Conservation (phyloP, 2,888 invertebrate genomes). For the Deilephila porcellus region DNA sequence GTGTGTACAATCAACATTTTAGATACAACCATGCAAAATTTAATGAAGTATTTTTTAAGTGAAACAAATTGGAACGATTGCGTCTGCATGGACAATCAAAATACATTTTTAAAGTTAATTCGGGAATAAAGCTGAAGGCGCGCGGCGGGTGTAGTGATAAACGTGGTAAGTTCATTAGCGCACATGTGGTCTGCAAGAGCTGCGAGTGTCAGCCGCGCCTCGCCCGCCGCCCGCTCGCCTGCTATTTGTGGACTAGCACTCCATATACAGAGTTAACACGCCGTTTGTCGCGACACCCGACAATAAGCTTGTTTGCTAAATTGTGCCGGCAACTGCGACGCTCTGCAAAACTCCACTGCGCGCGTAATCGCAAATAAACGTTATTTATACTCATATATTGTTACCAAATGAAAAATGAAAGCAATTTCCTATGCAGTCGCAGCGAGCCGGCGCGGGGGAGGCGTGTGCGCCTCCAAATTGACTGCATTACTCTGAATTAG, state of each 20-base stretch:
- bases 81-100: not conserved
- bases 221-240: conserved; percentile 30
- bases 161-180: conserved; percentile 65
- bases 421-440: conserved; percentile 60
- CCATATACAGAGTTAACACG: conserved; percentile 55
- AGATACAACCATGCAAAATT: too few species aligned
- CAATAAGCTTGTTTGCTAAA: conserved; percentile 62
- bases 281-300: conserved; percentile 52
- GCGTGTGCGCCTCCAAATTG: conserved; percentile 28
- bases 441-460: conserved; percentile 37
- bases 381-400: conserved; percentile 54
- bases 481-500: conserved; percentile 23
- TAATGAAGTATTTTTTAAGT: not conserved
- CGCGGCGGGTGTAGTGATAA: conserved; percentile 44
- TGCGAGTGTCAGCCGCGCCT: conserved; percentile 36
- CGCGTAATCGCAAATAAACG: conserved; percentile 47
- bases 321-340: conserved; percentile 43
- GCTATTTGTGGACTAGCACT: conserved; percentile 59
- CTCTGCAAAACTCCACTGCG: conserved; percentile 14
- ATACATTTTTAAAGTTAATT: not conserved
- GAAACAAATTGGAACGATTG: not conserved
- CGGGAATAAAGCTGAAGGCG: conserved; percentile 42
- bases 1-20: too few species aligned
- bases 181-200: conserved; percentile 59
- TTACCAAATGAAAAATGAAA: conserved; percentile 61